phyloP scores from a whole-genome alignment of 2,113 vertebrate genomes.

The Rhipidura dahli region DNA sequence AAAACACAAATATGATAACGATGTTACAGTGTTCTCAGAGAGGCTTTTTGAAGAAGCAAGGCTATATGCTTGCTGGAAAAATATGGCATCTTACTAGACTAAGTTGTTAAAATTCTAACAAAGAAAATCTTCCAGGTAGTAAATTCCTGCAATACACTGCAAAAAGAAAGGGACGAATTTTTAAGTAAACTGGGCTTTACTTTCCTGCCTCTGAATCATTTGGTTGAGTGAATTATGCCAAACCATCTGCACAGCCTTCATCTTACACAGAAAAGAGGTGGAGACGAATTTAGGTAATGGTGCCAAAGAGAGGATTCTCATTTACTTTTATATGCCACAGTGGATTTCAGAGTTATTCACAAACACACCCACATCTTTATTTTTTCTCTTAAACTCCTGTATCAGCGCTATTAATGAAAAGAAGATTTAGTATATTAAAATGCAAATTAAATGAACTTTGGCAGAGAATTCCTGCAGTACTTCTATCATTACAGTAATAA shows the following conservation, averaged over 20 bases:
- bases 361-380: conserved; percentile 10
- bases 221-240: neutral
- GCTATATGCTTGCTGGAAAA: neutral
- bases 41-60: neutral
- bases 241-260: neutral
- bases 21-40: neutral
- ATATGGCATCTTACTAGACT: neutral
- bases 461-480: neutral
- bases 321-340: conserved; percentile 22
- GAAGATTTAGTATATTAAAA: conserved; percentile 23
- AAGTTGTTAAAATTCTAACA: neutral
- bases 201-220: neutral
- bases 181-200: neutral
- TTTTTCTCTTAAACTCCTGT: neutral
- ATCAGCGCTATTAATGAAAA: conserved; percentile 5
- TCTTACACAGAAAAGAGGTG: neutral
- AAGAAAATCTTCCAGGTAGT: neutral
- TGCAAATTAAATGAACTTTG: conserved; percentile 28
- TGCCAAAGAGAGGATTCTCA: neutral
- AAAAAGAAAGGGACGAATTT: neutral
- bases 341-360: conserved; percentile 14
- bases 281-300: neutral
- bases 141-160: neutral
- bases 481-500: neutral
- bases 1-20: conserved; percentile 29